Base-by-base conservation (phyloP, 2,888 invertebrate species). In the Anticlea derivata region DNA sequence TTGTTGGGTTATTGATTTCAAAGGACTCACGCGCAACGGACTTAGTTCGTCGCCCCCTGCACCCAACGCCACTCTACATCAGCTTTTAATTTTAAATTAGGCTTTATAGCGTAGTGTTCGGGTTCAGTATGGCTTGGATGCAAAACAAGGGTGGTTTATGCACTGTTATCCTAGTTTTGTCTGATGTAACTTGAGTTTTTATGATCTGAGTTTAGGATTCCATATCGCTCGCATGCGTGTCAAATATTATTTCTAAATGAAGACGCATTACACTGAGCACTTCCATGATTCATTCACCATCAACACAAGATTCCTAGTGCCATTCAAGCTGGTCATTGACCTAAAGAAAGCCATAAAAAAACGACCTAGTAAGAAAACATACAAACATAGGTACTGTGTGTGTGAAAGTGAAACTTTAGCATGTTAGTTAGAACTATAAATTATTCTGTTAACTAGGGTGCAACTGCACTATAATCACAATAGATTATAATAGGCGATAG, bases 11-110 rank as follows among this genome's bases (percentile, higher is more conserved):
- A 88, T 88, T 73, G 87, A 87, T 85, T 74, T 65, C 63, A 31
- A 41, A 13, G 31, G 31, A 87, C 86, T 84, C 87, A 64, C 76
- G 87, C 87, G 87, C 87, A 87, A 56, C 69, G 66, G 61, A 73
- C 75, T 78, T 62, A 12, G 45, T 30, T 48, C 71, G 63, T 61
- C 73, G 73, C 75, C 82, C 82, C 68, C 76, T 78, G 79, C 78
- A 74, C 63, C 60, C 64, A 60, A 68, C 57, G 26, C 17, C 43
- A 34, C 24, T 26, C 10, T 7, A 12, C 12, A 40, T 22, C 5
- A 7, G 23, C 2, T 7, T 23, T 26, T 17, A 3, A 17, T 4
- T 2, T 17, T 3, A 17, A 2, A 3, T 17, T 3, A 3, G 17
- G 4, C 17, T 17, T 17, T 17, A 17, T 17, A 17, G 23, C 23